These are phyloP conservation scores for Eristalinus sepulchralis DNA, from an alignment of 2,888 invertebrate species.

Conservation along the genomic window DNA sequence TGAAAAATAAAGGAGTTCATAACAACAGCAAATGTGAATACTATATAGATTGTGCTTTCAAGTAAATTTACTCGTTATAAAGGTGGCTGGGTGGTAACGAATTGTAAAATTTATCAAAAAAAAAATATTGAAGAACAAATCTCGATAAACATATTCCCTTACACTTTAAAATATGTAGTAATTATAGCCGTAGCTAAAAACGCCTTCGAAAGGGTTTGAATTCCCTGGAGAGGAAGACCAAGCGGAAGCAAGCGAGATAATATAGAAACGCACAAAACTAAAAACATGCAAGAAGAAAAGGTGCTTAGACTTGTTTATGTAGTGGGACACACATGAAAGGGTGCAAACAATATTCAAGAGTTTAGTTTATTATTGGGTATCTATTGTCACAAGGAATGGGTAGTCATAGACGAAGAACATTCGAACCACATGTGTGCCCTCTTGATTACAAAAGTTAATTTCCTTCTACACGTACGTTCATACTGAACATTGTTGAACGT, in stretches of 20 bases:
- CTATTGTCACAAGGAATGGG: too few relatives aligned
- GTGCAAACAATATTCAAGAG: too few relatives aligned
- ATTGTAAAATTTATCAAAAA: not conserved
- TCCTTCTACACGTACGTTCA: too few relatives aligned
- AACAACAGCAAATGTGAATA: constrained; percentile 28
- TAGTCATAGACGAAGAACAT: too few relatives aligned
- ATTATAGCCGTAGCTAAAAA: not conserved
- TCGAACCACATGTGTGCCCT: too few relatives aligned
- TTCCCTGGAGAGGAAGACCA: not conserved
- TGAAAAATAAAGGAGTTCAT: not conserved
- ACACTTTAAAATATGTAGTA: not conserved
- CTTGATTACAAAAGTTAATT: too few relatives aligned
- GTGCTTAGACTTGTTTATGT: not conserved
- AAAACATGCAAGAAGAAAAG: not conserved
- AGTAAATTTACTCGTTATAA: not conserved
- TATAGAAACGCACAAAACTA: not conserved
- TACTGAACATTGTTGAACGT: too few relatives aligned
- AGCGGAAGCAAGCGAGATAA: not conserved
- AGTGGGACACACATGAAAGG: not conserved
- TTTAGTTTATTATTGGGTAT: too few relatives aligned
- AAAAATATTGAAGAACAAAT: not conserved
- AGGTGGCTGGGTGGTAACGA: not conserved
- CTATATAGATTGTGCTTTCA: constrained; percentile 34
- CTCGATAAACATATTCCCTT: constrained; percentile 26
- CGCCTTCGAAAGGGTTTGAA: not conserved